Evolutionary conservation across 2,888 invertebrate genomes (phyloP).

Genomic region (Xestia sexstrigata): DNA sequence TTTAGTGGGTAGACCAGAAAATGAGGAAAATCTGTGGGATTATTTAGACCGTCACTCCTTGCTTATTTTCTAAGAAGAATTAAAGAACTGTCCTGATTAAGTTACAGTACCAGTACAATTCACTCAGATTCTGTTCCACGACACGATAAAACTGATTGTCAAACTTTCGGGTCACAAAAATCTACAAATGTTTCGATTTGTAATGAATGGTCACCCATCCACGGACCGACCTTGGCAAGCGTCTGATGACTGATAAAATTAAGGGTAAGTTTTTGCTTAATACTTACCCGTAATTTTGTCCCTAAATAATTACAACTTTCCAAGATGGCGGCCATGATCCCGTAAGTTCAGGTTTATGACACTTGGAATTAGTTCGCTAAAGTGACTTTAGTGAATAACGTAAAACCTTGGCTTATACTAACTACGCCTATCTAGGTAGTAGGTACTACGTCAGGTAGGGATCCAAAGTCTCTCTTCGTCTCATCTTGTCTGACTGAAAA

Average conservation of each 20-base stretch:
- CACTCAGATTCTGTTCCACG: not conserved
- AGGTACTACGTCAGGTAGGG: not conserved
- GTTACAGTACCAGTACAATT: not conserved
- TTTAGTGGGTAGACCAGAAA: not conserved
- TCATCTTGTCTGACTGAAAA: not conserved
- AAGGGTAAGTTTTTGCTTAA: not conserved
- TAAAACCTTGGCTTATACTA: not conserved
- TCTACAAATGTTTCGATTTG: not conserved
- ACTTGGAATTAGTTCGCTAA: conserved; percentile 37
- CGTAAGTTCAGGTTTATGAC: conserved; percentile 22
- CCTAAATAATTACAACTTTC: not conserved
- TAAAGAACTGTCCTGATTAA: not conserved
- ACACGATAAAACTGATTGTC: no score
- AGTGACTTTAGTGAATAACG: conserved; percentile 20
- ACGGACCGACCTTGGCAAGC: not conserved
- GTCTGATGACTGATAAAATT: no score
- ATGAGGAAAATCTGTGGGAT: not conserved
- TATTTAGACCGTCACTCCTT: not conserved
- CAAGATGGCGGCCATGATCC: conserved; percentile 3
- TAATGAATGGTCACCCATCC: not conserved
- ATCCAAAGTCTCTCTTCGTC: not conserved
- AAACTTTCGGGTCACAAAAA: not conserved
- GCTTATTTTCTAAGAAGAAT: not conserved
- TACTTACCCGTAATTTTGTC: not conserved
- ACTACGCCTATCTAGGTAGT: not conserved